These are phyloP conservation scores for Vandiemenella viatica DNA, from an alignment of 2,888 invertebrate species.

Conservation along the genomic window DNA sequence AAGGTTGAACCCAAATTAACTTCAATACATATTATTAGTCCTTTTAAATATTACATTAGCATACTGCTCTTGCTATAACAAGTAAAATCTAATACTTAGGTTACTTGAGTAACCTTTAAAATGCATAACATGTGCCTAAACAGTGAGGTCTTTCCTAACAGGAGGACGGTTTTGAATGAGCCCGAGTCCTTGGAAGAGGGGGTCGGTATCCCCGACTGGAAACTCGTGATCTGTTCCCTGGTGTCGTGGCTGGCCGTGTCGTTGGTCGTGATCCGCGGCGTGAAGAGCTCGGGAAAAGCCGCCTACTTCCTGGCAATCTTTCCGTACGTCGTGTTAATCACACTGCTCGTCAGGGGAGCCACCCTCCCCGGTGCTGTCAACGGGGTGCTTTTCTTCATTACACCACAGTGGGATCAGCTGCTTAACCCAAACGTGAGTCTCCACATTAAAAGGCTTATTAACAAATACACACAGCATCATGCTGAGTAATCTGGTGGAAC, in stretches of 20 bases:
- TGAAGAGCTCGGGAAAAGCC: constrained; percentile 64
- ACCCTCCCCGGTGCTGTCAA: constrained; percentile 47
- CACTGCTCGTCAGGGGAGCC: constrained; percentile 43
- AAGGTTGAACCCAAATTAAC: too few relatives aligned
- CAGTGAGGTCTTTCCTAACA: too few relatives aligned
- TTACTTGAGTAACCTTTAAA: too few relatives aligned
- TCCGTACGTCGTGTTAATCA: constrained; percentile 63
- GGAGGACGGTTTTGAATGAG: constrained; percentile 36
- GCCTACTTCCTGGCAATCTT: constrained; percentile 79
- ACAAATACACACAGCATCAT: too few relatives aligned
- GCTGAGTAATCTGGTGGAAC: too few relatives aligned
- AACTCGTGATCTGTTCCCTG: constrained; percentile 47
- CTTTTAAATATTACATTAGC: too few relatives aligned
- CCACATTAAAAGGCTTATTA: too few relatives aligned
- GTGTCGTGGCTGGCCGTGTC: constrained; percentile 54
- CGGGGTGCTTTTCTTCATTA: constrained; percentile 64
- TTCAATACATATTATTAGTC: too few relatives aligned
- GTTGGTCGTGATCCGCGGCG: constrained; percentile 51
- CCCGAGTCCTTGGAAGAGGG: constrained; percentile 30
- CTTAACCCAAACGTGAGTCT: constrained; percentile 46
- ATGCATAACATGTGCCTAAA: too few relatives aligned
- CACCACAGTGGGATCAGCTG: constrained; percentile 62
- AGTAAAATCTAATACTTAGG: too few relatives aligned
- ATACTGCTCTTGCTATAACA: too few relatives aligned
- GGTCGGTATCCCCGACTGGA: constrained; percentile 42